phyloP scores from a whole-genome alignment of 2,888 invertebrate species.

The Cyclophora punctaria region DNA sequence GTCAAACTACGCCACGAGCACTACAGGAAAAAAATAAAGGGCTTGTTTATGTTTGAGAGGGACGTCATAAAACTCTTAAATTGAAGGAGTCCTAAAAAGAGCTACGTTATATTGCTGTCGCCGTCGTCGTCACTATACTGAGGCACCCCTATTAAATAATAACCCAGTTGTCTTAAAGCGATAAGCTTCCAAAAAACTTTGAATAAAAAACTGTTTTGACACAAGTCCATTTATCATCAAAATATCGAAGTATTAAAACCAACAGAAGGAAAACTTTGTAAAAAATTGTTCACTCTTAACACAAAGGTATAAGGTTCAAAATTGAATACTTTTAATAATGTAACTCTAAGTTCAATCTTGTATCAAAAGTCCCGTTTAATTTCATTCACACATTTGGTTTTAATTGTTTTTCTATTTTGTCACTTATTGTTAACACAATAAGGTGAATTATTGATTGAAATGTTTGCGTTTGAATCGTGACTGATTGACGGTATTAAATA shows the following conservation, averaged over 20 bases:
- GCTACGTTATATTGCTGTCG: too few species aligned
- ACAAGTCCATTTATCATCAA: slow-evolving; percentile 48
- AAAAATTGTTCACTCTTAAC: slow-evolving; percentile 5
- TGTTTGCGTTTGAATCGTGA: not conserved
- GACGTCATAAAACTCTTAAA: too few species aligned
- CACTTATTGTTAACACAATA: slow-evolving; percentile 11
- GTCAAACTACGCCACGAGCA: too few species aligned
- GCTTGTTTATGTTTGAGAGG: too few species aligned
- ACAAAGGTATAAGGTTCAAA: slow-evolving; percentile 12
- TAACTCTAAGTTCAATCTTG: slow-evolving; percentile 20
- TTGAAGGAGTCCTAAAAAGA: too few species aligned
- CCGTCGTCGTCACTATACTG: too few species aligned
- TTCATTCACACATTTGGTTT: slow-evolving; percentile 46
- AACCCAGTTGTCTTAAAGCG: too few species aligned
- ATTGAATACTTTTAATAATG: slow-evolving; percentile 8
- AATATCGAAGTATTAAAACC: slow-evolving; percentile 24
- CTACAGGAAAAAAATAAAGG: too few species aligned
- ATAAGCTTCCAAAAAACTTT: too few species aligned
- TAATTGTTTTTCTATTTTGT: slow-evolving; percentile 15
- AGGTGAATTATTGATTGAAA: not conserved
- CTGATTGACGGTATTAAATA: too few species aligned
- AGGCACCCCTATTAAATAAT: too few species aligned
- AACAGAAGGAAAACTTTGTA: slow-evolving; percentile 19
- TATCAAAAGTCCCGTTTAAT: slow-evolving; percentile 42
- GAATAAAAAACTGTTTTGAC: slow-evolving; percentile 24